Conservation (phyloP, 1,140 invertebrate species). For the Carcinoscorpius rotundicauda region DNA sequence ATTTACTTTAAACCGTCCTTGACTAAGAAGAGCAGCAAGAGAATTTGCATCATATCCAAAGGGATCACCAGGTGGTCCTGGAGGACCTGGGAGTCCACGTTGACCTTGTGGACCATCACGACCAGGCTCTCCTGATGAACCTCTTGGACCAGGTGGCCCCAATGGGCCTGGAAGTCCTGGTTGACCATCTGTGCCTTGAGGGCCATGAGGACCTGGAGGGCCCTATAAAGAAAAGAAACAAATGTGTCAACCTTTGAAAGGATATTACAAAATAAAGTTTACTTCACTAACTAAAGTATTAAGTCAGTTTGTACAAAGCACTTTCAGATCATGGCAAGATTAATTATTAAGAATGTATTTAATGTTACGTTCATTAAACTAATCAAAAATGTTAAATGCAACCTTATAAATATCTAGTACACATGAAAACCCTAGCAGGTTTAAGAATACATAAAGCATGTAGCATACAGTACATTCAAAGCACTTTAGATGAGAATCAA, state of each 20-base stretch:
- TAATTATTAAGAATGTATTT: too few relatives aligned
- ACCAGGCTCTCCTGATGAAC: slow-evolving; percentile 25
- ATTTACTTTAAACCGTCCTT: slow-evolving; percentile 34
- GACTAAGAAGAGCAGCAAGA: slow-evolving; percentile 53
- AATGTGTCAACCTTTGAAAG: too few relatives aligned
- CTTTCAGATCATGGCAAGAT: too few relatives aligned
- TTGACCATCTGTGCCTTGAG: slow-evolving; percentile 35
- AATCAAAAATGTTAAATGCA: too few relatives aligned
- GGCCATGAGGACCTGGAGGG: slow-evolving; percentile 29
- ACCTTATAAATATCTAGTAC: not conserved
- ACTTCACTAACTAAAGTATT: too few relatives aligned
- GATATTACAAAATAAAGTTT: too few relatives aligned
- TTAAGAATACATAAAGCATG: too few relatives aligned
- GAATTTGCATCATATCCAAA: slow-evolving; percentile 55
- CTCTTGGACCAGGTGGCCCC: slow-evolving; percentile 27
- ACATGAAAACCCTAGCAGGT: too few relatives aligned
- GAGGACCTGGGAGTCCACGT: slow-evolving; percentile 50
- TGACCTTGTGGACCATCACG: slow-evolving; percentile 40
- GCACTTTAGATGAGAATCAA: too few relatives aligned
- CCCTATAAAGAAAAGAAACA: slow-evolving; percentile 4
- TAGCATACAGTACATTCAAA: too few relatives aligned
- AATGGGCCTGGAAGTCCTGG: slow-evolving; percentile 28
- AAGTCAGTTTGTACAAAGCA: too few relatives aligned
- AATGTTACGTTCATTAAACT: too few relatives aligned
- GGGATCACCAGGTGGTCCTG: slow-evolving; percentile 51